Conservation (phyloP, 92 coral and sea anemone species). For the Actinernus sp. region DNA sequence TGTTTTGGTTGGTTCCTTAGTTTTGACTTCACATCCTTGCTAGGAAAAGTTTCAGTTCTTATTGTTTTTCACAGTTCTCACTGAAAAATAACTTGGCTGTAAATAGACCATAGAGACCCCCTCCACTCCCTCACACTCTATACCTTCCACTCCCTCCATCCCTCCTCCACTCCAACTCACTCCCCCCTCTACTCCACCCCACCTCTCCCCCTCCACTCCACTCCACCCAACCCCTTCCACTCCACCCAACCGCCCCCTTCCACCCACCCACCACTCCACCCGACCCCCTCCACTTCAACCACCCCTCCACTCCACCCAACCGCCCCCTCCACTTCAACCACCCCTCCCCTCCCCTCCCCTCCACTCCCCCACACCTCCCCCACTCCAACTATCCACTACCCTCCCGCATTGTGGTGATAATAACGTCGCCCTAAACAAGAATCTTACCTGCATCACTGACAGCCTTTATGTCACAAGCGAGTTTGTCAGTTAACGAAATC, state of each 20-base stretch:
- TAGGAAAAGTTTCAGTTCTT: too few species aligned
- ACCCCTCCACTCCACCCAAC: neutral
- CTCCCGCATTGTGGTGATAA: too few species aligned
- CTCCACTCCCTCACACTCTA: neutral
- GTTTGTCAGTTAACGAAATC: too few species aligned
- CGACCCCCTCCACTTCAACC: neutral
- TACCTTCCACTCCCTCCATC: neutral
- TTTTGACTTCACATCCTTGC: too few species aligned
- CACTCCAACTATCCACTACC: neutral
- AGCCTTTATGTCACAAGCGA: too few species aligned
- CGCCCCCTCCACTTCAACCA: neutral
- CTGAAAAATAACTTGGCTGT: too few species aligned
- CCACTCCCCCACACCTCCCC: neutral
- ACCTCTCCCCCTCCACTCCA: constrained; percentile 1
- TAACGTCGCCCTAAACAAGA: too few species aligned
- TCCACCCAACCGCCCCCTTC: neutral
- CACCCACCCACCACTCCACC: neutral
- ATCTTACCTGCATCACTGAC: too few species aligned
- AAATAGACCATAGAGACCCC: neutral
- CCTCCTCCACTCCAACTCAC: constrained; percentile 1
- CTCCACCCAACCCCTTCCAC: neutral
- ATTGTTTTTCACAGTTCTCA: too few species aligned
- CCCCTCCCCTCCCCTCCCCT: too few species aligned
- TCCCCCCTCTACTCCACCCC: constrained; percentile 1
- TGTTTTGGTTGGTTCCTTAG: too few species aligned